Percentiles rank a stretch among this genome's conserved stretches.
These are phyloP conservation scores for Bombyx huttoni DNA, from an alignment of 2,888 invertebrate genomes.

Conservation along the genomic window DNA sequence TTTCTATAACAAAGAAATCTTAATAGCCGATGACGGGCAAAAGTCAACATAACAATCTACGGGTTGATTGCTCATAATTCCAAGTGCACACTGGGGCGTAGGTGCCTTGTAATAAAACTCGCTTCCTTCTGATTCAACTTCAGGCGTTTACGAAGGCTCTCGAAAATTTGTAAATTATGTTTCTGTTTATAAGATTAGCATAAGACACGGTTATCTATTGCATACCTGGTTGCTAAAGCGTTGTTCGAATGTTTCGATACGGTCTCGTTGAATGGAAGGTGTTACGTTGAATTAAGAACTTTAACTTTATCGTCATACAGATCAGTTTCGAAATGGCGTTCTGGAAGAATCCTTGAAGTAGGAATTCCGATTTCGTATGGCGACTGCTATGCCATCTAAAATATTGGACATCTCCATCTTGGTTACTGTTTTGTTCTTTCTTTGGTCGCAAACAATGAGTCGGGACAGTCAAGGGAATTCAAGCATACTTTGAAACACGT, in stretches of 20 bases:
- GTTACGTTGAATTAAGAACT: constrained; percentile 34
- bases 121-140: constrained; percentile 31
- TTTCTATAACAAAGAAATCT: constrained; percentile 70
- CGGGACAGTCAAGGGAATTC: constrained; percentile 64
- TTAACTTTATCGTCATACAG: constrained; percentile 33
- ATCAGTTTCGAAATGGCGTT: constrained; percentile 22
- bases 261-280: constrained; percentile 31
- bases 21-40: constrained; percentile 70
- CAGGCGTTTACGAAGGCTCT: constrained; percentile 32
- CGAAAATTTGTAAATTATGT: constrained; percentile 63
- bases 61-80: constrained; percentile 65
- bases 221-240: constrained; percentile 63
- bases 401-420: constrained; percentile 73
- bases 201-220: constrained; percentile 67
- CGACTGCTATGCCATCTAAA: constrained; percentile 72
- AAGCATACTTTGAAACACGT: constrained; percentile 60
- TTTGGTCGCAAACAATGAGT: constrained; percentile 65
- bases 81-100: constrained; percentile 29
- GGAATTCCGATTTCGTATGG: constrained; percentile 67
- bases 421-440: constrained; percentile 64
- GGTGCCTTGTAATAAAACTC: constrained; percentile 33
- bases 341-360: constrained; percentile 44
- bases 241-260: constrained; percentile 52
- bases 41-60: constrained; percentile 66
- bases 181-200: constrained; percentile 59